These are phyloP conservation scores for Kryphioiulus occultus DNA, from an alignment of 2,888 invertebrate species.

Conservation along the genomic window DNA sequence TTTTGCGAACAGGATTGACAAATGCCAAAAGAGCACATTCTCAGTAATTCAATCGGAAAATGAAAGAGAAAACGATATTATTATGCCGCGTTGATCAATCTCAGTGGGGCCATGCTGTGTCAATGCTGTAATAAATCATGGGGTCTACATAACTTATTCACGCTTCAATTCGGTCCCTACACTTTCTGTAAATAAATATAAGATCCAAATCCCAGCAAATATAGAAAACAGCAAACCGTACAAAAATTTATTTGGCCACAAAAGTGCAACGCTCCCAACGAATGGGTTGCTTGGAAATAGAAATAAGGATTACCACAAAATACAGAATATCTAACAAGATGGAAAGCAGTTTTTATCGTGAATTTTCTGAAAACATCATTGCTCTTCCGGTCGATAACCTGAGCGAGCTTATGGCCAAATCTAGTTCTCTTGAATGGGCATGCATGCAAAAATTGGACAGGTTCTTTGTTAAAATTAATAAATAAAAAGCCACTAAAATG, in stretches of 20 bases:
- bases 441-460: too few relatives aligned
- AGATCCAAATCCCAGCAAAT: not conserved
- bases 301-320: not conserved
- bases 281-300: not conserved
- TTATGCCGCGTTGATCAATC: slow-evolving; percentile 16
- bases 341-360: not conserved
- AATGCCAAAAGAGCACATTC: slow-evolving; percentile 23
- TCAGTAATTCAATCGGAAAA: slow-evolving; percentile 23
- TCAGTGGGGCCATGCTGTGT: not conserved
- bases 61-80: not conserved
- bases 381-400: too few relatives aligned
- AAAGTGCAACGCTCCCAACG: not conserved
- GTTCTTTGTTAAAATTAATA: too few relatives aligned
- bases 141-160: slow-evolving; percentile 16
- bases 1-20: not conserved
- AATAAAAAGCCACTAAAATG: too few relatives aligned
- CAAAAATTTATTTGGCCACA: not conserved
- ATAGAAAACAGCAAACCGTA: not conserved
- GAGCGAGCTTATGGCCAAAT: too few relatives aligned
- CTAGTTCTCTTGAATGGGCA: too few relatives aligned
- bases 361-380: not conserved
- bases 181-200: not conserved
- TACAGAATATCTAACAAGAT: not conserved
- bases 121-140: not conserved
- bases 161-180: not conserved